Evolutionary conservation across 2,888 invertebrate genomes (phyloP).

Genomic region (Chrysopilus asiliformis): DNA sequence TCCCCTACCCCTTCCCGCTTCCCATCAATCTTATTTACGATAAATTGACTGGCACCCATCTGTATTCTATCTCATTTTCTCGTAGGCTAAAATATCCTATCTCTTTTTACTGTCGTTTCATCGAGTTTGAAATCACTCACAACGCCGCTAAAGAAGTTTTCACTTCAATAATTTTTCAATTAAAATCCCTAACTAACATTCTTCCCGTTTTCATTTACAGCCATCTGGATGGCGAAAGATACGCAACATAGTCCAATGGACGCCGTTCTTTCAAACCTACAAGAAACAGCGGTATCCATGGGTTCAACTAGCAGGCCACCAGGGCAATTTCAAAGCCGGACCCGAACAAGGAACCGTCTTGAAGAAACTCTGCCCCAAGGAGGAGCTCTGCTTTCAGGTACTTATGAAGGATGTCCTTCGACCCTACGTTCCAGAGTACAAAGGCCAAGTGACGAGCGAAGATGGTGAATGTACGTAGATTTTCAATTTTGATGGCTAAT

Average conservation of each 20-base stretch:
- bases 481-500: too few relatives aligned
- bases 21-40: too few relatives aligned
- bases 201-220: slow-evolving; percentile 46
- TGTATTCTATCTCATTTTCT: too few relatives aligned
- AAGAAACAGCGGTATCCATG: slow-evolving; percentile 92
- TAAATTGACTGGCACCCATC: too few relatives aligned
- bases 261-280: slow-evolving; percentile 93
- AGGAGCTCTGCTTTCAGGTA: slow-evolving; percentile 73
- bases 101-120: too few relatives aligned
- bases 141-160: too few relatives aligned
- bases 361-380: slow-evolving; percentile 82
- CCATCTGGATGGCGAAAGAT: slow-evolving; percentile 89
- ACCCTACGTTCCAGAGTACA: slow-evolving; percentile 86
- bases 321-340: slow-evolving; percentile 89
- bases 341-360: slow-evolving; percentile 87
- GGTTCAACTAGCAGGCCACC: slow-evolving; percentile 92
- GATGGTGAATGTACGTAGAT: slow-evolving; percentile 55
- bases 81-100: too few relatives aligned
- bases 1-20: too few relatives aligned
- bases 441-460: slow-evolving; percentile 69
- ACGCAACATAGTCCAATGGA: slow-evolving; percentile 89
- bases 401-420: slow-evolving; percentile 74
- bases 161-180: too few relatives aligned
- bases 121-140: too few relatives aligned
- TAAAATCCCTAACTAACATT: too few relatives aligned